These are phyloP conservation scores for Tachina grossa DNA, from an alignment of 2,888 invertebrate genomes.

Conservation along the genomic window DNA sequence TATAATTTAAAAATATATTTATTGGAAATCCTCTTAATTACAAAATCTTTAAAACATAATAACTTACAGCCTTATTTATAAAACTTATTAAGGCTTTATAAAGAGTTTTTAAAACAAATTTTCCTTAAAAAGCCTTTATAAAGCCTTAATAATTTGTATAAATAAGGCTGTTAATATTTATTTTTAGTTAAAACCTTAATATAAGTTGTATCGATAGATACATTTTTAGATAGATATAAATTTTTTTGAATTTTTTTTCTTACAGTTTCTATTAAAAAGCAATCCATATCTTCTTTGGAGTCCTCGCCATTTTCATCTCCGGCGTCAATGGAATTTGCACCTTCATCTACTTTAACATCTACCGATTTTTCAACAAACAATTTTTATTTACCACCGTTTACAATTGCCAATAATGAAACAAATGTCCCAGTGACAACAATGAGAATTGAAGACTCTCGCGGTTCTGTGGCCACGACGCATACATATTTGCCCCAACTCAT, in stretches of 20 bases:
- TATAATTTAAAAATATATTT: too few species aligned
- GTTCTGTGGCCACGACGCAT: conserved; percentile 48
- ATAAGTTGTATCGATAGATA: too few species aligned
- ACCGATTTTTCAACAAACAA: conserved; percentile 56
- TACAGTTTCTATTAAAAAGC: conserved; percentile 76
- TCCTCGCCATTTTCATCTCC: conserved; percentile 82
- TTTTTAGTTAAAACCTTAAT: too few species aligned
- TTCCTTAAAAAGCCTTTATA: too few species aligned
- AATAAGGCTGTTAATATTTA: too few species aligned
- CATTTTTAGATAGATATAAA: too few species aligned
- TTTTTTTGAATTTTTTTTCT: conserved; percentile 15
- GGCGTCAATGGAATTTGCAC: conserved; percentile 79
- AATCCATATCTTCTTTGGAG: conserved; percentile 78
- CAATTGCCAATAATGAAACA: conserved; percentile 60
- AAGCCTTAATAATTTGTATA: too few species aligned
- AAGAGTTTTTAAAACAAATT: too few species aligned
- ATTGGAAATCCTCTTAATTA: too few species aligned
- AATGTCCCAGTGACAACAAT: conserved; percentile 53
- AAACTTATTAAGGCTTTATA: too few species aligned
- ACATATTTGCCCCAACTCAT: conserved; percentile 55
- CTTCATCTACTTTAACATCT: conserved; percentile 54
- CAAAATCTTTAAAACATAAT: too few species aligned
- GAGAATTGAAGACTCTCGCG: conserved; percentile 55
- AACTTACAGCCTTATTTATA: too few species aligned
- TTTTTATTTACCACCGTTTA: conserved; percentile 60